phyloP scores from a whole-genome alignment of 2,888 invertebrate species.

The Cryptocheilus praepositus region DNA sequence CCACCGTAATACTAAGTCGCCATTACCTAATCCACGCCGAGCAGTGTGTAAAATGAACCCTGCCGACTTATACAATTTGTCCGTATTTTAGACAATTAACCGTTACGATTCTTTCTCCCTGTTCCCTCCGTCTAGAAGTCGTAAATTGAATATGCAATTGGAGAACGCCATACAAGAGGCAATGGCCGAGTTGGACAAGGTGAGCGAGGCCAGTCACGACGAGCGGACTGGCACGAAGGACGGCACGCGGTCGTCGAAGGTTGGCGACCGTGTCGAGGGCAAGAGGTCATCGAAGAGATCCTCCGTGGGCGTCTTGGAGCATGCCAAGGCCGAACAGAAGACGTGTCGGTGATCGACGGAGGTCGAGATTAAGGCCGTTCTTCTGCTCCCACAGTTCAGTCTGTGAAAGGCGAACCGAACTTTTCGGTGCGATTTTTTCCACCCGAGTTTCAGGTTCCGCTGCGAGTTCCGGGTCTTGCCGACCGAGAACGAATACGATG shows the following conservation, averaged over 20 bases:
- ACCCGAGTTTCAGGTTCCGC: no score
- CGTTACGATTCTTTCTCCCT: slow-evolving; percentile 43
- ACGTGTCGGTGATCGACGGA: slow-evolving; percentile 46
- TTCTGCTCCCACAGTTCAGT: slow-evolving; percentile 5
- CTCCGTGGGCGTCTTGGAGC: slow-evolving; percentile 26
- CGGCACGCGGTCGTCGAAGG: slow-evolving; percentile 35
- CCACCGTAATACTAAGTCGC: no score
- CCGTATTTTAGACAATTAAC: slow-evolving; percentile 49
- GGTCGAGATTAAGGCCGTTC: no score
- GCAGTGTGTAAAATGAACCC: no score
- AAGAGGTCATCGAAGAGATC: slow-evolving; percentile 57
- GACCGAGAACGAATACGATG: no score
- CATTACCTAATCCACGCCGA: no score
- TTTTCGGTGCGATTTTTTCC: no score
- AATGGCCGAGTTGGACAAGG: slow-evolving; percentile 87
- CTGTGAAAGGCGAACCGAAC: no score
- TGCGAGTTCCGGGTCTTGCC: no score
- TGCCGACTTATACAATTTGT: no score
- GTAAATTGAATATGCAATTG: slow-evolving; percentile 92
- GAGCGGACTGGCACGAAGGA: slow-evolving; percentile 23
- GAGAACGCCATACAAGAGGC: slow-evolving; percentile 96
- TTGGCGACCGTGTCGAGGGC: slow-evolving; percentile 46
- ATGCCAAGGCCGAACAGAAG: slow-evolving; percentile 46
- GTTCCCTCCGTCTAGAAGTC: slow-evolving; percentile 82
- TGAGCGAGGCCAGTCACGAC: slow-evolving; percentile 50